Percentiles rank a stretch among this genome's conserved stretches.
phyloP scores from a whole-genome alignment of 2,113 vertebrate genomes.

The Rhizomys pruinosus region DNA sequence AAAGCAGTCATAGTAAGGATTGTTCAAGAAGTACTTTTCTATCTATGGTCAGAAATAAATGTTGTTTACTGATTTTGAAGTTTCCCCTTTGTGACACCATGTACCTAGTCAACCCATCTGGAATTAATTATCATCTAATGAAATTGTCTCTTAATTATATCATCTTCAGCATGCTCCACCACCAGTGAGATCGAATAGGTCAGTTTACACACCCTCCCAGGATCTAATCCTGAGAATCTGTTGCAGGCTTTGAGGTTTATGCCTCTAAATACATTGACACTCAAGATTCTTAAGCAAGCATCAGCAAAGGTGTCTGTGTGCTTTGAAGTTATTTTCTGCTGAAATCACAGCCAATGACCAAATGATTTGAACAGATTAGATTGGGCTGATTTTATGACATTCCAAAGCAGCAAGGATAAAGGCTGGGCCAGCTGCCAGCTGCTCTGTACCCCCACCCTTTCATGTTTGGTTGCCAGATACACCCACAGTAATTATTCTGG shows the following conservation, averaged over 20 bases:
- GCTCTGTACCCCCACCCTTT: conserved; percentile 86
- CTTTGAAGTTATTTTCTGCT: conserved; percentile 88
- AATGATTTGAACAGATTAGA: conserved; percentile 89
- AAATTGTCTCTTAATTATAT: conserved; percentile 77
- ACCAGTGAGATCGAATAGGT: conserved; percentile 68
- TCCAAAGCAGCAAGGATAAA: conserved; percentile 87
- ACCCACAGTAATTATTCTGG: conserved; percentile 78
- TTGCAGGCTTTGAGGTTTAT: conserved; percentile 82
- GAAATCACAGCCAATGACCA: conserved; percentile 88
- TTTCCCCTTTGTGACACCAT: too few relatives aligned
- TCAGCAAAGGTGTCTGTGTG: conserved; percentile 83
- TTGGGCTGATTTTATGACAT: conserved; percentile 88
- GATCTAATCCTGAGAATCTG: conserved; percentile 82
- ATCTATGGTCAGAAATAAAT: conserved; percentile 66
- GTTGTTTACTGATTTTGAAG: neutral
- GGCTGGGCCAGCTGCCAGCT: conserved; percentile 85
- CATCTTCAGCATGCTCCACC: conserved; percentile 69
- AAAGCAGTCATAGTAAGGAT: conserved; percentile 60
- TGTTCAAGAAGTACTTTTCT: conserved; percentile 35
- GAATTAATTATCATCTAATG: conserved; percentile 74
- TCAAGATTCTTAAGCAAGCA: conserved; percentile 83
- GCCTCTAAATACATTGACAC: conserved; percentile 79
- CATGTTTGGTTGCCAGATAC: conserved; percentile 85
- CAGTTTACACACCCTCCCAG: conserved; percentile 68
- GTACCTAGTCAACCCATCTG: too few relatives aligned